These are phyloP conservation scores for Enteromius anoplus DNA, from an alignment of 2,797 vertebrate genomes.

Conservation along the genomic window DNA sequence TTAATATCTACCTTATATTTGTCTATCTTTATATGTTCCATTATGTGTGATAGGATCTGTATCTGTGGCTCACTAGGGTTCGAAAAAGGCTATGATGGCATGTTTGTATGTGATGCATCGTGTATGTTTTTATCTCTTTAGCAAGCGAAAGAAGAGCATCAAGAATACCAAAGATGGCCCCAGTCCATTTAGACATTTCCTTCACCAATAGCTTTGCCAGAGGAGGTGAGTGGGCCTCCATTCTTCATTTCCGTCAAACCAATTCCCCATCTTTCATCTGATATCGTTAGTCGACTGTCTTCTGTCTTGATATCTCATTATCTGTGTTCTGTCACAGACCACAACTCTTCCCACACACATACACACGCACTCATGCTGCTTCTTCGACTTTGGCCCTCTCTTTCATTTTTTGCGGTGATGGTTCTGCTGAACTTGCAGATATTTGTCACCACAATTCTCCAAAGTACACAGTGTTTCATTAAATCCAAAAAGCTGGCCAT, in stretches of 20 bases:
- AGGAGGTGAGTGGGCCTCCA: constrained; percentile 87
- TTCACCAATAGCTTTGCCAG: constrained; percentile 94
- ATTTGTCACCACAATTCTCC: constrained; percentile 35
- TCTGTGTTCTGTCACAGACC: constrained; percentile 40
- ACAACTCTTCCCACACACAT: constrained; percentile 21
- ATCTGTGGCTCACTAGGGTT: background rate
- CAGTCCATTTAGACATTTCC: constrained; percentile 93
- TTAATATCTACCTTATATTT: background rate
- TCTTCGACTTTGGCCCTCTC: constrained; percentile 44
- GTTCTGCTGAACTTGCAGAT: constrained; percentile 51
- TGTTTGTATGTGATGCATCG: background rate
- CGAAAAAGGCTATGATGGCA: background rate
- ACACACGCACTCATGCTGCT: constrained; percentile 30
- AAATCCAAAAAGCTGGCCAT: constrained; percentile 36
- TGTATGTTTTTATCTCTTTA: constrained; percentile 68
- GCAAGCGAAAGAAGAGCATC: constrained; percentile 91
- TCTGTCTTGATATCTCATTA: constrained; percentile 30
- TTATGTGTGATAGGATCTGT: background rate
- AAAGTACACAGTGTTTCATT: constrained; percentile 45
- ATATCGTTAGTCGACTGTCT: background rate
- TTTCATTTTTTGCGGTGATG: constrained; percentile 27
- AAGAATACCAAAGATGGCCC: constrained; percentile 94
- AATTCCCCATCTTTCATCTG: constrained; percentile 23
- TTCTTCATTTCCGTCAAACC: constrained; percentile 39
- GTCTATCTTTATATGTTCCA: no score